Evolutionary conservation across 2,113 vertebrate genomes (phyloP).

Genomic region (Pelobates fuscus): DNA sequence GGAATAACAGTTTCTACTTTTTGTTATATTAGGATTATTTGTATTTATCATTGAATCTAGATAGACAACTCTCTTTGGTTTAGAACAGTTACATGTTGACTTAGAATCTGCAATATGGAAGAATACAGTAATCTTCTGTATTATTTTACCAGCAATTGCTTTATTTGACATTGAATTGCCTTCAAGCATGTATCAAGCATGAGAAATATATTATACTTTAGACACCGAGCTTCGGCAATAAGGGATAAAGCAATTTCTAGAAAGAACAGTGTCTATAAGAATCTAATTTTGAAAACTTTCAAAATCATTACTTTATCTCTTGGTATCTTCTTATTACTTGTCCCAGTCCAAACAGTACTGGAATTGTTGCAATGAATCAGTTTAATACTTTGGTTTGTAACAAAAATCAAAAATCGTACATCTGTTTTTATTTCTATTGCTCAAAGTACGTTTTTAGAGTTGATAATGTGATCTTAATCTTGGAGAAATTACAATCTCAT

Average conservation of each 20-base stretch:
- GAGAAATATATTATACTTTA: conserved; percentile 15
- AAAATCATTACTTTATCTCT: conserved; percentile 16
- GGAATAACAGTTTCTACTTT: background rate
- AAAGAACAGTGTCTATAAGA: conserved; percentile 14
- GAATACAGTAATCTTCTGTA: background rate
- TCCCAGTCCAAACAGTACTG: conserved; percentile 3
- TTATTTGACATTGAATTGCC: conserved; percentile 25
- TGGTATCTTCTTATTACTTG: conserved; percentile 20
- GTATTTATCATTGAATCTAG: background rate
- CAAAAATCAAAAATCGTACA: too few relatives aligned
- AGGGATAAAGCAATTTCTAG: conserved; percentile 16
- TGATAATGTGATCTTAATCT: too few relatives aligned
- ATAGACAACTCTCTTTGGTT: background rate
- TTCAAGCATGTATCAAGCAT: background rate
- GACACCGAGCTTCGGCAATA: conserved; percentile 19
- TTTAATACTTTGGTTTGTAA: background rate
- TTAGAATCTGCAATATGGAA: background rate
- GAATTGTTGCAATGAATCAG: conserved; percentile 6
- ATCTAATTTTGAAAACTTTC: conserved; percentile 22
- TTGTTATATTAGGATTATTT: conserved; percentile 7
- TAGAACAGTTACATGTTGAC: background rate
- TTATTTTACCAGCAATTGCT: conserved; percentile 2
- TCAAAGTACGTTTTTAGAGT: too few relatives aligned
- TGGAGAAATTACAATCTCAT: too few relatives aligned
- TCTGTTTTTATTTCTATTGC: too few relatives aligned